Evolutionary conservation across 1,140 invertebrate species (phyloP).

Genomic region (Trichoplusia ni): DNA sequence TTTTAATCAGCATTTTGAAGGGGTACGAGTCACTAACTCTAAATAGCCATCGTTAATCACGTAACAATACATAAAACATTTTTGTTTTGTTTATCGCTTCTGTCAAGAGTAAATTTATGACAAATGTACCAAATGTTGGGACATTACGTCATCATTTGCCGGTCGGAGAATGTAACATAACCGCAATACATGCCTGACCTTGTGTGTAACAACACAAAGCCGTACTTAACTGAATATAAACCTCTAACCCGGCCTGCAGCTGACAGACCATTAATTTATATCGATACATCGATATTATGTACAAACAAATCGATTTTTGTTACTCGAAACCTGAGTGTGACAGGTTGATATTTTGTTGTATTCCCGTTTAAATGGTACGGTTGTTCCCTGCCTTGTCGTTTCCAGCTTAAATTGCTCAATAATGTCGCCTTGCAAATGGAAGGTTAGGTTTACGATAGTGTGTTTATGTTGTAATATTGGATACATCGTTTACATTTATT

Average conservation of each 20-base stretch:
- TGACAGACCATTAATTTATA: slow-evolving; percentile 44
- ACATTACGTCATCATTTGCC: neutral
- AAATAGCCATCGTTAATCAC: too few relatives aligned
- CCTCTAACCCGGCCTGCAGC: slow-evolving; percentile 14
- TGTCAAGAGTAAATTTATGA: too few relatives aligned
- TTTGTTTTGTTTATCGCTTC: too few relatives aligned
- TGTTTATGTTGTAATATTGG: neutral
- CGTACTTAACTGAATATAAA: slow-evolving; percentile 11
- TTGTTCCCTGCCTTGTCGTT: neutral
- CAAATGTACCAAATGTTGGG: too few relatives aligned
- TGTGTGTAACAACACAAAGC: slow-evolving; percentile 19
- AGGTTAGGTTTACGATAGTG: neutral
- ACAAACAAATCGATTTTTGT: slow-evolving; percentile 25
- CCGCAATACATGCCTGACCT: slow-evolving; percentile 2
- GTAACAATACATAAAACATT: too few relatives aligned
- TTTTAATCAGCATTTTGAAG: too few relatives aligned
- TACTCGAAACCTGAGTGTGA: slow-evolving; percentile 15
- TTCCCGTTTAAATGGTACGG: slow-evolving; percentile 6
- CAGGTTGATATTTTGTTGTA: slow-evolving; percentile 25
- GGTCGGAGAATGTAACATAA: neutral
- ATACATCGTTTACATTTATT: neutral
- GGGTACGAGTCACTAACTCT: too few relatives aligned
- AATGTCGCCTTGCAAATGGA: neutral
- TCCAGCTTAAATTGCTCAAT: neutral
- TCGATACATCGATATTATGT: slow-evolving; percentile 25